These are phyloP conservation scores for Centruroides sculpturatus DNA, from an alignment of 1,140 invertebrate species.

Conservation along the genomic window DNA sequence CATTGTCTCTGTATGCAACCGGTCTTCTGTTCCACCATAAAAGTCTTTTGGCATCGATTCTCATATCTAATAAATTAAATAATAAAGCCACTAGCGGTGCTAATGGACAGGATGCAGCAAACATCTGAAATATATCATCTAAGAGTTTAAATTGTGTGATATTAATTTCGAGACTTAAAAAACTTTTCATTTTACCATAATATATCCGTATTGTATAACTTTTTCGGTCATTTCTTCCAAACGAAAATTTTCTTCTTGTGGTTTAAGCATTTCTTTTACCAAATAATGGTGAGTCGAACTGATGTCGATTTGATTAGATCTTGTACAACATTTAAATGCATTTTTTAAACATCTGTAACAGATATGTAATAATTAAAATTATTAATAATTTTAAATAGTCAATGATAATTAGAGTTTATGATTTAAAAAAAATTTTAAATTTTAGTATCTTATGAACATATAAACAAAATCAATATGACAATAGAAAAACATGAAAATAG, in stretches of 20 bases:
- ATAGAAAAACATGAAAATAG: too few relatives aligned
- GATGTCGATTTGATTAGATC: not conserved
- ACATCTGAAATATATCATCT: conserved; percentile 25
- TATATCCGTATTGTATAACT: conserved; percentile 33
- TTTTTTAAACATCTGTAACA: too few relatives aligned
- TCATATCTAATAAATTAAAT: conserved; percentile 27
- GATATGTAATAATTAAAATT: too few relatives aligned
- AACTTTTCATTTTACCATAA: conserved; percentile 25
- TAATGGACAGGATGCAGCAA: conserved; percentile 33
- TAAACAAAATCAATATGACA: too few relatives aligned
- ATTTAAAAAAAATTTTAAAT: too few relatives aligned
- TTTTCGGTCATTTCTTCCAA: conserved; percentile 34
- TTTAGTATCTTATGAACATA: too few relatives aligned
- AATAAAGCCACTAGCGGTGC: conserved; percentile 32
- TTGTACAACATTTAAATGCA: too few relatives aligned
- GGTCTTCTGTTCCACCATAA: conserved; percentile 32
- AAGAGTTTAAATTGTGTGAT: not conserved
- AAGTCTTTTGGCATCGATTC: conserved; percentile 31
- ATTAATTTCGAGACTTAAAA: not conserved
- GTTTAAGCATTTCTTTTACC: conserved; percentile 26
- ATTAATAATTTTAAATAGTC: too few relatives aligned
- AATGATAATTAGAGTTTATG: too few relatives aligned
- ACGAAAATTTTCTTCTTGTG: conserved; percentile 29
- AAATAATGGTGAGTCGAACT: conserved; percentile 14
- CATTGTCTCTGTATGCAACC: conserved; percentile 28